Evolutionary conservation across 2,113 vertebrate genomes (phyloP).

Genomic region (Bothrops jararaca): DNA sequence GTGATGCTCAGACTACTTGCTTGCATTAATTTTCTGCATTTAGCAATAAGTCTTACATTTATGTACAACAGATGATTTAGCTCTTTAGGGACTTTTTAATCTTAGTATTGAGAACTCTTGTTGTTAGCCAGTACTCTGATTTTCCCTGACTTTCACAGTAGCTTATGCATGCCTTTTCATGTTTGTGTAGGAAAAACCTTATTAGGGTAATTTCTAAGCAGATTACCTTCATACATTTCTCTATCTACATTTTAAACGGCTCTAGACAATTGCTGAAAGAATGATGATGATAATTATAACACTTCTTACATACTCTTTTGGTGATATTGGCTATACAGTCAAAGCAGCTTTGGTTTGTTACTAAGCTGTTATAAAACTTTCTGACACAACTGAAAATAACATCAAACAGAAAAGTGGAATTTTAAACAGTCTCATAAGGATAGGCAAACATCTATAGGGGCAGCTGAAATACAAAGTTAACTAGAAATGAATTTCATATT

Average conservation of each 20-base stretch:
- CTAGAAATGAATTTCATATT: not conserved
- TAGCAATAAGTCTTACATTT: not conserved
- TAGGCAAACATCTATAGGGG: not conserved
- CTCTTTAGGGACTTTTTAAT: not conserved
- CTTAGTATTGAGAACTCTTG: not conserved
- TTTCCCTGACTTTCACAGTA: not conserved
- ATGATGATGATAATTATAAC: not conserved
- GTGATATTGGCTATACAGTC: not conserved
- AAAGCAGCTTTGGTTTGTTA: not conserved
- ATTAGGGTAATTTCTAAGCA: not conserved
- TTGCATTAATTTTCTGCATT: not conserved
- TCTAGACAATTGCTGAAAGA: not conserved
- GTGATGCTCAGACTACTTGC: not conserved
- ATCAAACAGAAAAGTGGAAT: not conserved
- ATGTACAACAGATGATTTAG: not conserved
- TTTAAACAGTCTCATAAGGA: not conserved
- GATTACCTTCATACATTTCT: not conserved
- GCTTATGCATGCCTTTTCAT: not conserved
- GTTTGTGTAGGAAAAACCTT: not conserved
- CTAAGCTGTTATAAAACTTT: not conserved
- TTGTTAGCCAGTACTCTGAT: not conserved
- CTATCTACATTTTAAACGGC: accelerated
- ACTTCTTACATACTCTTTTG: not conserved
- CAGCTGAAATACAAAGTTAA: not conserved
- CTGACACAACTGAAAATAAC: not conserved